phyloP scores from a whole-genome alignment of 2,797 vertebrate genomes.

The Sparus aurata region DNA sequence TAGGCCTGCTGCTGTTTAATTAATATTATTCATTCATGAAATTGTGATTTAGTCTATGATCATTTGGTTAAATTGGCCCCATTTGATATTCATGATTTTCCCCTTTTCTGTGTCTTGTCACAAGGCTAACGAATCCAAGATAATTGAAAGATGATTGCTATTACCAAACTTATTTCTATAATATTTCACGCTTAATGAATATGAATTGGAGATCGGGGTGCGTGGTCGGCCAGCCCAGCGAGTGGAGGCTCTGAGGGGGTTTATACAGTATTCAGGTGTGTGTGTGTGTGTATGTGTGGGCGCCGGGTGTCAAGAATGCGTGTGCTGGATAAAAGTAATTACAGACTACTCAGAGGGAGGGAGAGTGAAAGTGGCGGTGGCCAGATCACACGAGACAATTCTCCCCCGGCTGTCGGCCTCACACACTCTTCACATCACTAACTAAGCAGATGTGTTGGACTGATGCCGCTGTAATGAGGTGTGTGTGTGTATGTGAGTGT shows the following conservation, averaged over 20 bases:
- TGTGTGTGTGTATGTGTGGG: constrained; percentile 20
- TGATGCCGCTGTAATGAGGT: constrained; percentile 64
- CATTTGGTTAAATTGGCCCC: constrained; percentile 84
- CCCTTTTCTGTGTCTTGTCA: constrained; percentile 81
- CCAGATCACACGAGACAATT: constrained; percentile 68
- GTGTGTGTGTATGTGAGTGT: constrained; percentile 25
- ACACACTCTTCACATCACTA: constrained; percentile 60
- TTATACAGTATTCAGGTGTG: constrained; percentile 49
- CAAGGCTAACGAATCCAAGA: constrained; percentile 80
- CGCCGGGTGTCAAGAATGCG: neutral
- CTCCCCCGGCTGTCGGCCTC: constrained; percentile 51
- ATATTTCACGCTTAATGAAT: constrained; percentile 84
- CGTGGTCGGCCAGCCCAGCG: constrained; percentile 39
- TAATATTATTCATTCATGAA: constrained; percentile 87
- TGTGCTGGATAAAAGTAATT: constrained; percentile 71
- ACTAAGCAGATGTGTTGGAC: constrained; percentile 64
- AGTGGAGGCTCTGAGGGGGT: constrained; percentile 39
- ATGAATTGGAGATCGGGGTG: constrained; percentile 78
- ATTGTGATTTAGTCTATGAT: constrained; percentile 86
- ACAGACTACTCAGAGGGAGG: constrained; percentile 58
- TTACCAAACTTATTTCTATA: constrained; percentile 84
- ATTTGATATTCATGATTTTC: constrained; percentile 87
- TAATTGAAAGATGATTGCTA: constrained; percentile 88
- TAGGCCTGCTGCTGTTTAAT: constrained; percentile 80
- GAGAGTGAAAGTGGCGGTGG: constrained; percentile 48